Conservation (phyloP, 2,113 vertebrate genomes). For the Petrocephalus microphthalmus region DNA sequence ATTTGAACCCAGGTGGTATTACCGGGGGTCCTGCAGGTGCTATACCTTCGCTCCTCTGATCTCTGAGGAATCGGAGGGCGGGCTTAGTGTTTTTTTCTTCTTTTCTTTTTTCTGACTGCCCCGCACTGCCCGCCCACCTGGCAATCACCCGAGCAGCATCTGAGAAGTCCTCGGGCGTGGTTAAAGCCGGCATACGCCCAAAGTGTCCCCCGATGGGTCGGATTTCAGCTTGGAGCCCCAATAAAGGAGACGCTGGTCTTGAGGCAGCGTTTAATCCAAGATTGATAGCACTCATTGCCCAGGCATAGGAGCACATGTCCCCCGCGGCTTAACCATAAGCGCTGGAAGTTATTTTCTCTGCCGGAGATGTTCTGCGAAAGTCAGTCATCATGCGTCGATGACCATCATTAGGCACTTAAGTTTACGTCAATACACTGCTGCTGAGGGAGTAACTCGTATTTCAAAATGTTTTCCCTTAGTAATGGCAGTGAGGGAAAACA, state of each 20-base stretch:
- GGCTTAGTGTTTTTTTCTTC: neutral
- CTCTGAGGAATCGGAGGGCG: neutral
- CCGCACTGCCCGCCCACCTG: neutral
- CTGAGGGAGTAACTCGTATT: neutral
- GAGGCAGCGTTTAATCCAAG: constrained; percentile 1
- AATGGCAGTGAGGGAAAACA: constrained; percentile 12
- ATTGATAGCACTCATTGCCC: constrained; percentile 2
- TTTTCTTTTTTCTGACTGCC: neutral
- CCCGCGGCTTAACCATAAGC: neutral
- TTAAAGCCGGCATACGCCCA: neutral
- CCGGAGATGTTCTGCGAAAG: neutral
- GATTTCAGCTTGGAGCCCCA: neutral
- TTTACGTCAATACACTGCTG: neutral
- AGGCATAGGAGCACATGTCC: neutral
- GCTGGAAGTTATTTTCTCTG: constrained; percentile 5
- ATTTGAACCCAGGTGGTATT: neutral
- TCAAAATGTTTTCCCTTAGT: constrained; percentile 14
- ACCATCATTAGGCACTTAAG: constrained; percentile 8
- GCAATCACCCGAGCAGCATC: neutral
- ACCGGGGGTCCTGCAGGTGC: neutral
- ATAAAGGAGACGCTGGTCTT: neutral
- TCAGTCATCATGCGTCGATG: neutral
- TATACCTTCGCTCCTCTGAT: neutral
- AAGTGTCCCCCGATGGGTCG: neutral
- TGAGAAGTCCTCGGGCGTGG: neutral